Base-by-base conservation (phyloP, 2,797 vertebrate species). In the Danio tinwini region DNA sequence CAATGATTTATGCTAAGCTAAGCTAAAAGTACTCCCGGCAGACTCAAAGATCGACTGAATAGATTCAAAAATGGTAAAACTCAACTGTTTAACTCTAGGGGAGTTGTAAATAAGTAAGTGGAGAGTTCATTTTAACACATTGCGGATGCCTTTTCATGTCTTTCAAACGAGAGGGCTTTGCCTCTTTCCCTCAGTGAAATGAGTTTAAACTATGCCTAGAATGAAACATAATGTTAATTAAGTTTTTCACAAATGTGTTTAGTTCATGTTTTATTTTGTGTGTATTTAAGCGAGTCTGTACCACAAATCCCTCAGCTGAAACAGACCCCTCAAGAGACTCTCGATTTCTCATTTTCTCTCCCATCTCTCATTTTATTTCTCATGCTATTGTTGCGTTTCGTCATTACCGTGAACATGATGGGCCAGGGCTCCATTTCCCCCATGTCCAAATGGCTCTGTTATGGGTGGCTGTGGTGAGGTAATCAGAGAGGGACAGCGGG, bases 331-430 rank as follows among this genome's bases (percentile, higher is more conserved):
- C 37, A 0, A 6, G 44, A 56, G n/a, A 44, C 44, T 67, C 40
- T 29, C 53, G 7, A 42, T 59, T 62, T 72, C 37, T 52, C 29
- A 74, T 59, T 73, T 84, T 75, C 70, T 81, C 40, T 37, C 14
- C 29, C 21, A 49, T 74, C 17, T 55, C 69, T 55, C 10, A 10
- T 63, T 71, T 63, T 64, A 21, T 73, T 81, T 65, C 70, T 73
- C 59, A 55, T 40, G 17, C 47, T 70, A 56, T 68, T 76, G 78
- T 75, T 69, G 80, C 42, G 73, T 80, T 80, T 76, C 76, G 40
- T 79, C 68, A 72, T 79, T 79, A 79, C 17, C 14, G 10, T 62
- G 80, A 81, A 67, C 52, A 74, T 82, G 74, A 85, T 70, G 77
- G 74, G 83, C 75, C 74, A 50, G 73, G 78, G 52, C 76, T 74